phyloP scores from a whole-genome alignment of 53 echinoderm and acorn worm species.

The Apostichopus leukothele region DNA sequence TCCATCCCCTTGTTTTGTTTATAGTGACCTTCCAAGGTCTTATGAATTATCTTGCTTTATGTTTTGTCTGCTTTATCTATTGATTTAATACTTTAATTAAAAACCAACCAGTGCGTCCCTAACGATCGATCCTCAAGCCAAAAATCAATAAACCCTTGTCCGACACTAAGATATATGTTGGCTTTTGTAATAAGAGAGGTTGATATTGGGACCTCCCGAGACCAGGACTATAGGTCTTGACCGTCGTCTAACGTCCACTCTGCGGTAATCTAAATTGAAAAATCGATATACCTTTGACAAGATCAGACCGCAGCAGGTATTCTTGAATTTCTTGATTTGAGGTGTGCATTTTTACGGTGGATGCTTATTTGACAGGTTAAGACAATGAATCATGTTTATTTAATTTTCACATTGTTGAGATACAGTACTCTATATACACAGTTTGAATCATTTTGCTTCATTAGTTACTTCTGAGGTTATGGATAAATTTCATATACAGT shows the following conservation, averaged over 20 bases:
- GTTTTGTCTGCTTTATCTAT: neutral
- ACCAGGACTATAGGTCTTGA: neutral
- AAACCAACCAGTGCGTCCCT: neutral
- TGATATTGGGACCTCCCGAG: neutral
- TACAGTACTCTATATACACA: too few relatives aligned
- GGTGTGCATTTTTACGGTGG: too few relatives aligned
- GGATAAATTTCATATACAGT: too few relatives aligned
- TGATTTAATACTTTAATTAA: neutral
- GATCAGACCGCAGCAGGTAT: neutral
- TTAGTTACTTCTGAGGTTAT: too few relatives aligned
- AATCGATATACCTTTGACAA: neutral
- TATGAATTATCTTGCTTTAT: too few relatives aligned
- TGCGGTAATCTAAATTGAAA: neutral
- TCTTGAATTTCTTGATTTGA: too few relatives aligned
- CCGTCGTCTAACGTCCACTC: neutral
- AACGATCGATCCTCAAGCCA: neutral
- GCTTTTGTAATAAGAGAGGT: neutral
- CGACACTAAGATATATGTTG: neutral
- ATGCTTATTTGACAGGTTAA: too few relatives aligned
- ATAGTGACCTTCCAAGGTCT: too few relatives aligned
- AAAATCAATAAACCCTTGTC: neutral
- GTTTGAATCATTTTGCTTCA: too few relatives aligned
- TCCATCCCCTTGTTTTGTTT: too few relatives aligned
- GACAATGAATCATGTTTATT: too few relatives aligned
- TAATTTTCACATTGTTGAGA: too few relatives aligned